Evolutionary conservation across 2,888 invertebrate genomes (phyloP).

Genomic region (Eupithecia pulchellata): DNA sequence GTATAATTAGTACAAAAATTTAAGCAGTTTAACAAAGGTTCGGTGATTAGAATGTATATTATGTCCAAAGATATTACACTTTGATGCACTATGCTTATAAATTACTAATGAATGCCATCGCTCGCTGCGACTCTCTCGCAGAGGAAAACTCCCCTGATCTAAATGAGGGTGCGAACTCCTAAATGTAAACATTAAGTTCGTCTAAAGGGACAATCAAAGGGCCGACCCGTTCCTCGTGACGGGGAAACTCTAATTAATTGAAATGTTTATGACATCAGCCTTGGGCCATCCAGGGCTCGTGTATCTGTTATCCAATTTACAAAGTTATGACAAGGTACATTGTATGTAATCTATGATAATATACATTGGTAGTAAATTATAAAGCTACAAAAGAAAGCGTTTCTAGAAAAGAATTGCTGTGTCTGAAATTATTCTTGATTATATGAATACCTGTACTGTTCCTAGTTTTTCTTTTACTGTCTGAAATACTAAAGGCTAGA

Average conservation of each 20-base stretch:
- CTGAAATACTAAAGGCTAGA: not conserved
- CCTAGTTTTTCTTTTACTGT: not conserved
- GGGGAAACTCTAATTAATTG: constrained; percentile 67
- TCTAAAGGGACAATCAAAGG: constrained; percentile 65
- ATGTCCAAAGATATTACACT: too few species aligned
- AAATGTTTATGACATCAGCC: constrained; percentile 67
- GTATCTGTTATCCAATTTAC: constrained; percentile 49
- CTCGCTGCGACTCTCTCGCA: constrained; percentile 15
- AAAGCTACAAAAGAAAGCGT: not conserved
- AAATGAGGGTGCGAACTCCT: constrained; percentile 60
- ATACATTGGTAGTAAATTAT: not conserved
- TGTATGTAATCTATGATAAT: constrained; percentile 4
- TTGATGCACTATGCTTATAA: not conserved
- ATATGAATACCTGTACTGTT: not conserved
- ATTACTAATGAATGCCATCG: not conserved
- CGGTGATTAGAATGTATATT: too few species aligned
- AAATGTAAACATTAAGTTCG: constrained; percentile 67
- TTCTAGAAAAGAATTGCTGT: not conserved
- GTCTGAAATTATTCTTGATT: not conserved
- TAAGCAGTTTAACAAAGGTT: not conserved
- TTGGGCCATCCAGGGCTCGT: constrained; percentile 44
- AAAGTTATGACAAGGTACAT: constrained; percentile 29
- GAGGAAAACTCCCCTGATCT: constrained; percentile 31
- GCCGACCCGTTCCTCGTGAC: constrained; percentile 53
- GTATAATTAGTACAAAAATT: not conserved